phyloP scores from a whole-genome alignment of 2,888 invertebrate species.

The Eudasyphora cyanicolor region DNA sequence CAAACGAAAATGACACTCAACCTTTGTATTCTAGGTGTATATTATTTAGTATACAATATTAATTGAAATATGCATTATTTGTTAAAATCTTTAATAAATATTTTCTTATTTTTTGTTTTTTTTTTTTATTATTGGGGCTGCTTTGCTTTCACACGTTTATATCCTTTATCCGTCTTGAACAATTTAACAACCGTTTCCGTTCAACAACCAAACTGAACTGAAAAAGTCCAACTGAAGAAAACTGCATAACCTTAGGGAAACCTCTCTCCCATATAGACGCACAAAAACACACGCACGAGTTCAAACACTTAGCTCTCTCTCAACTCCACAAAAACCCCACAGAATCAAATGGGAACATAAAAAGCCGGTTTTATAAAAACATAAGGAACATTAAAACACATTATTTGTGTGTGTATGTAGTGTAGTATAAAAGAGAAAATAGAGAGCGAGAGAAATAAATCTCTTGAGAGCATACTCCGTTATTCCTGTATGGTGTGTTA shows the following conservation, averaged over 20 bases:
- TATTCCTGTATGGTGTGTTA: not conserved
- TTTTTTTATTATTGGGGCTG: no score
- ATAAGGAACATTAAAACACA: no score
- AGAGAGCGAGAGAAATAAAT: no score
- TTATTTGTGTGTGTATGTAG: no score
- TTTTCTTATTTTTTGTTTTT: not conserved
- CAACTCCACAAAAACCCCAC: conserved; percentile 24
- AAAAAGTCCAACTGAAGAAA: conserved; percentile 48
- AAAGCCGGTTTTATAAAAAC: conserved; percentile 64
- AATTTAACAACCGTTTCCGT: conserved; percentile 72
- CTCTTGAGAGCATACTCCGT: no score
- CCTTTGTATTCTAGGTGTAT: not conserved
- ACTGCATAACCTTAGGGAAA: conserved; percentile 60
- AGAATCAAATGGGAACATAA: conserved; percentile 26
- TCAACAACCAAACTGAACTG: conserved; percentile 74
- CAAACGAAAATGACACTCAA: not conserved
- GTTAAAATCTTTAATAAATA: not conserved
- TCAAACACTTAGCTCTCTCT: not conserved
- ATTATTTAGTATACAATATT: not conserved
- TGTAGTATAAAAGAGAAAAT: no score
- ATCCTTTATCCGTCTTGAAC: conserved; percentile 57
- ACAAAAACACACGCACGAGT: not conserved
- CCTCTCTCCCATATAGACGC: conserved; percentile 17
- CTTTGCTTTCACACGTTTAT: not conserved
- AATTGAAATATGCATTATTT: not conserved